Percentiles rank a stretch among this genome's conserved stretches.
Conservation (phyloP, 2,797 vertebrate genomes). For the Lepus townsendii region DNA sequence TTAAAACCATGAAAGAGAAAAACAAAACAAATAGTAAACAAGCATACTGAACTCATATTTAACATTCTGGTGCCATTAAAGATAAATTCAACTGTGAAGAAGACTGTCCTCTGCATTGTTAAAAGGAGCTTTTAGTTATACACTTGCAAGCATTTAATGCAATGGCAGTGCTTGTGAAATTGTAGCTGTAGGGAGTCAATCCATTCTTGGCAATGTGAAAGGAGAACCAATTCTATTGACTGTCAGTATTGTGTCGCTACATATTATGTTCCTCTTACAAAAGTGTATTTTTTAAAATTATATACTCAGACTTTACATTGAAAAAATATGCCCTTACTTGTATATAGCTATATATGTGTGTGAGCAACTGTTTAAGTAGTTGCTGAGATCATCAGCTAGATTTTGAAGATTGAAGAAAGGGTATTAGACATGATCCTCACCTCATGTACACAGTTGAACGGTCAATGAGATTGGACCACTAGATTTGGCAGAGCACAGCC, state of each 20-base stretch:
- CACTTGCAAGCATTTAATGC: neutral
- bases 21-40: conserved; percentile 13
- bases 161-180: neutral
- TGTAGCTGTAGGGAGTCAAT: neutral
- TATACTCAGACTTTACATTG: neutral
- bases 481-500: neutral
- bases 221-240: conserved; percentile 28
- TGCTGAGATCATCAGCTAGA: neutral
- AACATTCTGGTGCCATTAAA: neutral
- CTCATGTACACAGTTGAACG: neutral
- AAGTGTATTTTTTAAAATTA: neutral
- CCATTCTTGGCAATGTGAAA: conserved; percentile 4
- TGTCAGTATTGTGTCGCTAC: neutral
- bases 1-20: neutral
- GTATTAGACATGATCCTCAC: neutral
- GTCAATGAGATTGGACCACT: neutral
- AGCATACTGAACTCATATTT: neutral
- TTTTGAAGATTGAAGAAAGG: neutral
- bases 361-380: neutral
- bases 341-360: neutral
- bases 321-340: conserved; percentile 28
- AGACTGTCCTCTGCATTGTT: neutral
- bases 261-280: neutral
- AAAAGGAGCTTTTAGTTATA: conserved; percentile 45
- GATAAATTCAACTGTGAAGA: neutral